These are phyloP conservation scores for Chymomyza procnemis DNA, from an alignment of 2,888 invertebrate species.

Conservation along the genomic window DNA sequence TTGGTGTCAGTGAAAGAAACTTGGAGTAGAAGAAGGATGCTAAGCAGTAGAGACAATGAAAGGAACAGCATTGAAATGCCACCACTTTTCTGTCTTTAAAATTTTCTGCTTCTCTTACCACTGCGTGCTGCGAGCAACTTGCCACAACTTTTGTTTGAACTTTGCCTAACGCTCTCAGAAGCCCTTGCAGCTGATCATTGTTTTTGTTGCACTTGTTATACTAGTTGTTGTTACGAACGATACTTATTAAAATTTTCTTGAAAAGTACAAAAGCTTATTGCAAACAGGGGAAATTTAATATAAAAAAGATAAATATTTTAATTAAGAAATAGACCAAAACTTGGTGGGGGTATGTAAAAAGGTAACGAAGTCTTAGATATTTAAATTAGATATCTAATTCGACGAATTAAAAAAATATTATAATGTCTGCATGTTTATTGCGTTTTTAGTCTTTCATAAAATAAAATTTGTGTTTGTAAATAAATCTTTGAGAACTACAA, in stretches of 20 bases:
- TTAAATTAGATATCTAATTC: too few species aligned
- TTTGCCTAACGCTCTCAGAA: slow-evolving; percentile 29
- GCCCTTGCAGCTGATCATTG: not conserved
- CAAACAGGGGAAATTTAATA: too few species aligned
- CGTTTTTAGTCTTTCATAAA: too few species aligned
- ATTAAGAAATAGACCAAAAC: not conserved
- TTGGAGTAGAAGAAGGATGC: slow-evolving; percentile 6
- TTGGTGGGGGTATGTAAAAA: too few species aligned
- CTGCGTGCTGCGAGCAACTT: slow-evolving; percentile 41
- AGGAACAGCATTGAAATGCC: not conserved
- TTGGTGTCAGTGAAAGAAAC: slow-evolving; percentile 1
- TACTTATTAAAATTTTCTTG: not conserved
- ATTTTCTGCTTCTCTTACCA: slow-evolving; percentile 44
- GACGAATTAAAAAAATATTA: too few species aligned
- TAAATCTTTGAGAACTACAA: too few species aligned
- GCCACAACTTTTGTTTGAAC: slow-evolving; percentile 42
- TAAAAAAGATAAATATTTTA: not conserved
- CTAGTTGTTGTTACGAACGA: not conserved
- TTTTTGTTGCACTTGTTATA: not conserved
- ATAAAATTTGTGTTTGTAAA: too few species aligned
- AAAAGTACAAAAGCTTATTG: not conserved
- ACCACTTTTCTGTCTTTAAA: not conserved
- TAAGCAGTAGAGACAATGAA: not conserved
- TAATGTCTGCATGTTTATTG: too few species aligned
- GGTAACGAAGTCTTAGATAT: not conserved